Evolutionary conservation across 2,888 invertebrate species (phyloP), one percentile per base, ranked within the genome.

Genomic region (Parnassius orleans): DNA sequence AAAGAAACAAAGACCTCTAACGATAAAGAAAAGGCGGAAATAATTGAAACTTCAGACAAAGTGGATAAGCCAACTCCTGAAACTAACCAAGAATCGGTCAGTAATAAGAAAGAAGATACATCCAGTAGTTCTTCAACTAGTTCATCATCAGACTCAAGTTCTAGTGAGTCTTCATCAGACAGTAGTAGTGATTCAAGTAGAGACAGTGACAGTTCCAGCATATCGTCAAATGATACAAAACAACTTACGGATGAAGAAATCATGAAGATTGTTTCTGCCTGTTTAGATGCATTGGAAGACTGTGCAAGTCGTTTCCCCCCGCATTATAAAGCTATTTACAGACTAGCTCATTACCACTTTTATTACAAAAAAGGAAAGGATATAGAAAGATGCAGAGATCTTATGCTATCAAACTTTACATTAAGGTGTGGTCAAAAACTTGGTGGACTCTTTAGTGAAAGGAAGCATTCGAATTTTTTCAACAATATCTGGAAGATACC

Each of bases 401-500:
- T 96, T 1, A 90, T 97, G 75, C 77, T 96, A 46, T 93, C 94
- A 0, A 94, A 93, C 65, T 95, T 95, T 70, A 93, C 92, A 58
- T 94, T 95, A 52, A 93, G 94, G 68, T 87, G 93, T 56, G 94
- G 93, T 12, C 93, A 94, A 78, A 93, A 94, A 67, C 93, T 96
- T 57, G 94, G 93, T 70, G 98, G 98, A 10, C 90, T 98, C 12
- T 98, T 98, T 80, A 93, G 94, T 47, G 98, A 98, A 72, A 93
- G 97, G 57, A 98, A 96, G 83, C 93, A 93, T 60, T 95, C 94
- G 19, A 98, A 98, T 83, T 97, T 98, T 77, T 98, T 98, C 73
- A 97, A 97, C 87, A 97, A 98, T 55, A 95, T 98, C 62, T 98
- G 98, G 98, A 93, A 97, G 70, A 97, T 98, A 79, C 98, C 98